A percentile compares a stretch with the other conserved stretches of the same genome.
These are phyloP conservation scores for Heteromurus nitidus DNA, from an alignment of 2,888 invertebrate genomes.

Conservation along the genomic window DNA sequence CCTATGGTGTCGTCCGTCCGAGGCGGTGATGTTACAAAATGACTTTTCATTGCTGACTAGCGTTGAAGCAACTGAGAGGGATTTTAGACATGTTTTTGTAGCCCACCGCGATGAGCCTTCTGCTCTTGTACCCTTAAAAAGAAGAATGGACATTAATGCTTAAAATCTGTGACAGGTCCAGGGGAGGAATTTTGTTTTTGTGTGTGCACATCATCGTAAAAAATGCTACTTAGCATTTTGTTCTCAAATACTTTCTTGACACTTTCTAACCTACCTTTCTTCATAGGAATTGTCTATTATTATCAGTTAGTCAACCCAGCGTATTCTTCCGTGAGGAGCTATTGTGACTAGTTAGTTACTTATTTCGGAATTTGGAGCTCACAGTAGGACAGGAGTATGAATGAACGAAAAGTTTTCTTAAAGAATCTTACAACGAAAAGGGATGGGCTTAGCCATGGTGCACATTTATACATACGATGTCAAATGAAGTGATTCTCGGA, in stretches of 20 bases:
- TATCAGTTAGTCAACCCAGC: slow-evolving; percentile 2
- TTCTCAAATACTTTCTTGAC: neutral
- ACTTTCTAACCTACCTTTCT: neutral
- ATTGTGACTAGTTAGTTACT: neutral
- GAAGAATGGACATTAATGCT: slow-evolving; percentile 4
- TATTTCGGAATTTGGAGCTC: neutral
- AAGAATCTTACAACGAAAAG: neutral
- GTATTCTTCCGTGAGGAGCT: neutral
- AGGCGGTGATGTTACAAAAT: slow-evolving; percentile 18
- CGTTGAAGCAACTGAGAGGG: neutral
- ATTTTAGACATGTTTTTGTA: neutral
- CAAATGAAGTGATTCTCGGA: neutral
- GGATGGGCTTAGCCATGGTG: neutral
- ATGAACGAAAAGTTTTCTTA: neutral
- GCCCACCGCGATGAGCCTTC: neutral
- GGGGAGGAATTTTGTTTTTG: neutral
- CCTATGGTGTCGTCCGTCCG: slow-evolving; percentile 35
- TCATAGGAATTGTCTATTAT: neutral
- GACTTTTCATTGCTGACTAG: slow-evolving; percentile 22
- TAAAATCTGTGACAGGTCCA: neutral
- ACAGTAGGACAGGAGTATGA: neutral
- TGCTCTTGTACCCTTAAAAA: neutral
- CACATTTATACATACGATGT: neutral
- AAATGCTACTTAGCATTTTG: slow-evolving; percentile 4
- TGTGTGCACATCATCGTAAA: neutral